Percentiles rank a stretch among this genome's conserved stretches.
These are phyloP conservation scores for Sphaerophoria taeniata DNA, from an alignment of 2,888 invertebrate genomes.

Conservation along the genomic window DNA sequence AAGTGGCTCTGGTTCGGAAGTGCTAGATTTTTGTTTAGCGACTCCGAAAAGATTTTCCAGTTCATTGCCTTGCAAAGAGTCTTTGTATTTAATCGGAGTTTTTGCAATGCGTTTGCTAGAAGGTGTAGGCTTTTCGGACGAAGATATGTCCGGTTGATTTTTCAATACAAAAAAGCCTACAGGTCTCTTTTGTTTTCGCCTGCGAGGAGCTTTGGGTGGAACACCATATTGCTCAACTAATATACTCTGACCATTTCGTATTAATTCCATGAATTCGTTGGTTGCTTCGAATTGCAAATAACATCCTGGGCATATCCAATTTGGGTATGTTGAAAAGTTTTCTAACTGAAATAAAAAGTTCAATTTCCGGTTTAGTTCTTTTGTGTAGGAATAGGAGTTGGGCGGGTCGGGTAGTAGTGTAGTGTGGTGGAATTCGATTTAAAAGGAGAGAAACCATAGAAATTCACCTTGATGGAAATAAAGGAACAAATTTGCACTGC, in stretches of 20 bases:
- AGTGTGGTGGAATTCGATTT: neutral
- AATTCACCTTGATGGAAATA: slow-evolving; percentile 60
- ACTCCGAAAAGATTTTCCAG: slow-evolving; percentile 89
- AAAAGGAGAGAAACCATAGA: slow-evolving; percentile 51
- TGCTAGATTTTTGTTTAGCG: slow-evolving; percentile 84
- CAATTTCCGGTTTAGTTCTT: slow-evolving; percentile 24
- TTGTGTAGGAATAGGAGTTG: slow-evolving; percentile 11
- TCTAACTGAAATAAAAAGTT: slow-evolving; percentile 84
- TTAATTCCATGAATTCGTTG: slow-evolving; percentile 88
- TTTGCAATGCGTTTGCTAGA: slow-evolving; percentile 84
- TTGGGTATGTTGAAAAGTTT: slow-evolving; percentile 88
- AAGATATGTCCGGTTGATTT: neutral
- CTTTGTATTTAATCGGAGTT: slow-evolving; percentile 86
- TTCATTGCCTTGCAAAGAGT: slow-evolving; percentile 89
- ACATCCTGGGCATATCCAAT: slow-evolving; percentile 90
- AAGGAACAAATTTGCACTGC: slow-evolving; percentile 58
- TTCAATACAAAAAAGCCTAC: neutral
- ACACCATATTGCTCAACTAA: slow-evolving; percentile 81
- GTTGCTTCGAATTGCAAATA: slow-evolving; percentile 90
- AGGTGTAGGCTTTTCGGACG: neutral
- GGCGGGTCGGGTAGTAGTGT: slow-evolving; percentile 12
- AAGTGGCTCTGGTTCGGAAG: slow-evolving; percentile 11
- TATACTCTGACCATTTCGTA: slow-evolving; percentile 87
- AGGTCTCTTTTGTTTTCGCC: neutral
- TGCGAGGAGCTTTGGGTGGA: slow-evolving; percentile 77